phyloP scores from a whole-genome alignment of 2,797 vertebrate genomes.

The Scolopax bukidnonensis region DNA sequence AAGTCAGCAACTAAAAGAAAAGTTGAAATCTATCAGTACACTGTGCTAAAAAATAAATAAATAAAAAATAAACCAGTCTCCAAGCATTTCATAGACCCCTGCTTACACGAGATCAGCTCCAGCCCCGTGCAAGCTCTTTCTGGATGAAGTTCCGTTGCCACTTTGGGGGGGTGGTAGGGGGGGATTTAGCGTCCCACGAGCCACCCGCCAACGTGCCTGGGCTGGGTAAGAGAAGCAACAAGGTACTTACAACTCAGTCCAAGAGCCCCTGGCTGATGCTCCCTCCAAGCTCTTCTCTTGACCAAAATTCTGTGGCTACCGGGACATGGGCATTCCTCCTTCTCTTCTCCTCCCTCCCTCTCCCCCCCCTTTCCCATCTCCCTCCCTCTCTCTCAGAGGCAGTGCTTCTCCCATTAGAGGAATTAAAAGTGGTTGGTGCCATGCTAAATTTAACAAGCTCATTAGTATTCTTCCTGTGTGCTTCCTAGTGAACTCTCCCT shows the following conservation, averaged over 20 bases:
- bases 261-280: conserved; percentile 66
- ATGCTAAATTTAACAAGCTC: conserved; percentile 88
- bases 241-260: conserved; percentile 79
- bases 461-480: conserved; percentile 83
- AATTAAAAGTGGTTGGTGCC: conserved; percentile 85
- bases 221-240: conserved; percentile 6
- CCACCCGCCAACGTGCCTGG: not conserved
- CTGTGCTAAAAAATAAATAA: not conserved
- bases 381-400: conserved; percentile 69
- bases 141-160: not conserved
- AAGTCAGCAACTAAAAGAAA: not conserved
- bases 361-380: not conserved
- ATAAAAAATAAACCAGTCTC: not conserved
- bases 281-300: conserved; percentile 62
- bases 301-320: conserved; percentile 73
- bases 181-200: not conserved
- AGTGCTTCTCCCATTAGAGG: conserved; percentile 83
- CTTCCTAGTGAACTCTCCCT: conserved; percentile 84
- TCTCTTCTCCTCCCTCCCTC: conserved; percentile 29
- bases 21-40: not conserved
- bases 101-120: not conserved
- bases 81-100: not conserved
- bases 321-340: conserved; percentile 67
- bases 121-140: not conserved
- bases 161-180: not conserved